A percentile compares a stretch with the other conserved stretches of the same genome.
Evolutionary conservation across 1,140 invertebrate species (phyloP).

Genomic region (Hyphantria cunea): DNA sequence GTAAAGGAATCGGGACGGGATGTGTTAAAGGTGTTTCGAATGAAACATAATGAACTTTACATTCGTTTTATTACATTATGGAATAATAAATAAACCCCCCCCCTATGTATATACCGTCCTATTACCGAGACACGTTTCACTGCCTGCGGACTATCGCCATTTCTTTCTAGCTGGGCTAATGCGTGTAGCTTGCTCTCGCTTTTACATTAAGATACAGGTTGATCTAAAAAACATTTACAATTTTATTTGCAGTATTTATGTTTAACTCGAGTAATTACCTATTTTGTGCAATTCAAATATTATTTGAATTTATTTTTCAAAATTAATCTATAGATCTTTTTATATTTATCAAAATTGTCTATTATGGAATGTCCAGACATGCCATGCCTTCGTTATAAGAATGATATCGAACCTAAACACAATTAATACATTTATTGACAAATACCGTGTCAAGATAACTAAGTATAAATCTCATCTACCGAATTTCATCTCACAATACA

Average conservation of each 20-base stretch:
- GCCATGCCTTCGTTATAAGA: too few relatives aligned
- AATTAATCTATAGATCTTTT: not conserved
- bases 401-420: too few relatives aligned
- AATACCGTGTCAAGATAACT: too few relatives aligned
- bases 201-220: not conserved
- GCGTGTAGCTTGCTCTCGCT: slow-evolving; percentile 7
- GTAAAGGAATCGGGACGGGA: not conserved
- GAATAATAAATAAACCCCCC: slow-evolving; percentile 75
- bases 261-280: too few relatives aligned
- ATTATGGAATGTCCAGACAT: too few relatives aligned
- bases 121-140: slow-evolving; percentile 68
- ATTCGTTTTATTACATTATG: slow-evolving; percentile 63
- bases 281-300: not conserved
- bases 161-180: slow-evolving; percentile 47
- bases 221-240: not conserved
- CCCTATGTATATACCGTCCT: slow-evolving; percentile 65
- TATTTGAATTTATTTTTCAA: not conserved
- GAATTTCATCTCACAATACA: too few relatives aligned
- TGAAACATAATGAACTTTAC: slow-evolving; percentile 58
- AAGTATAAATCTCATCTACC: too few relatives aligned
- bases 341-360: too few relatives aligned
- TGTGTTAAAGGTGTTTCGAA: slow-evolving; percentile 1
- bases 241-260: not conserved
- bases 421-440: too few relatives aligned
- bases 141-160: slow-evolving; percentile 60